These are phyloP conservation scores for Drosophila ironensis DNA, from an alignment of 1,140 invertebrate genomes.

Conservation along the genomic window DNA sequence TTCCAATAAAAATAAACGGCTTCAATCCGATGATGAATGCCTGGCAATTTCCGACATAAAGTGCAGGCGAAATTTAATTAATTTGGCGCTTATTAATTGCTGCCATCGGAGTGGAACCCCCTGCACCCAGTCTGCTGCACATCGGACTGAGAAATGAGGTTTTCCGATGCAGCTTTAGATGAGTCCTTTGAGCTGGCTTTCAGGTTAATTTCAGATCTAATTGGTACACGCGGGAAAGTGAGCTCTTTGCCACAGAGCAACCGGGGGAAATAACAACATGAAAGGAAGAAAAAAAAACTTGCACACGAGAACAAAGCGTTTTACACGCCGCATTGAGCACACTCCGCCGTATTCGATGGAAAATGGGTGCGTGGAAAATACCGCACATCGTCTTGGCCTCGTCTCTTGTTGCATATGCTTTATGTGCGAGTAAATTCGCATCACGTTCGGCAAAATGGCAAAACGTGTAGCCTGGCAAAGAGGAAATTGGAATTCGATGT, in stretches of 20 bases:
- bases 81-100: slow-evolving; percentile 23
- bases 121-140: background rate
- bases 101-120: background rate
- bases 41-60: slow-evolving; percentile 3
- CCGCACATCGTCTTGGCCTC: slow-evolving; percentile 6
- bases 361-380: slow-evolving; percentile 13
- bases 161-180: background rate
- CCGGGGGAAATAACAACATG: no score
- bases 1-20: background rate
- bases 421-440: slow-evolving; percentile 58
- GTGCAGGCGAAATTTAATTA: slow-evolving; percentile 30
- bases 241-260: background rate
- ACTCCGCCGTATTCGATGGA: slow-evolving; percentile 9
- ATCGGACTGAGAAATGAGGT: background rate
- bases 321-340: slow-evolving; percentile 40
- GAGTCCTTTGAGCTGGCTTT: background rate
- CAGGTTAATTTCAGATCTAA: background rate
- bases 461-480: slow-evolving; percentile 60
- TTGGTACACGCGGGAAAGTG: background rate
- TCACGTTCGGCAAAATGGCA: slow-evolving; percentile 67
- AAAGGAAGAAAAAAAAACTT: background rate
- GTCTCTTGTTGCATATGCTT: slow-evolving; percentile 50
- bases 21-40: slow-evolving; percentile 20
- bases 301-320: slow-evolving; percentile 39
- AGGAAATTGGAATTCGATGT: slow-evolving; percentile 73